These are phyloP conservation scores for Choristoneura rosaceana DNA, from an alignment of 2,888 invertebrate species.

Conservation along the genomic window DNA sequence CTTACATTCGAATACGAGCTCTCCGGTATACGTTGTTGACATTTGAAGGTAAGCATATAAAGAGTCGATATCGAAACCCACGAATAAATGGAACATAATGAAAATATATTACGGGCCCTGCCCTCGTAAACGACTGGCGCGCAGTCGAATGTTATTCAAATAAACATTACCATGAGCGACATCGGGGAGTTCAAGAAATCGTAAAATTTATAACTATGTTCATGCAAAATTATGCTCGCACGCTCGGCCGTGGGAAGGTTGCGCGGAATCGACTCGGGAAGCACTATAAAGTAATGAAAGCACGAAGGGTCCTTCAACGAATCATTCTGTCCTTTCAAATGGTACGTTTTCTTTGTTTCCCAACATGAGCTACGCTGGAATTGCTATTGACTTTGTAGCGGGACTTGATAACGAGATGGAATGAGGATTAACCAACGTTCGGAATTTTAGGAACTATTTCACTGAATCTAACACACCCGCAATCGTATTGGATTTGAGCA, in stretches of 20 bases:
- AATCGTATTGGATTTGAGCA: not conserved
- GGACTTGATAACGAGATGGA: conserved; percentile 10
- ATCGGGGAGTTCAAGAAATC: conserved; percentile 69
- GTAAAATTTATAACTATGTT: conserved; percentile 70
- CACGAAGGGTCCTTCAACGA: conserved; percentile 24
- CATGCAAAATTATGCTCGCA: conserved; percentile 54
- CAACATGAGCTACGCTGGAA: conserved; percentile 13
- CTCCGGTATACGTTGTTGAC: conserved; percentile 65
- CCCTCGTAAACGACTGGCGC: conserved; percentile 70
- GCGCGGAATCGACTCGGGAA: conserved; percentile 32
- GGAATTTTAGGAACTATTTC: not conserved
- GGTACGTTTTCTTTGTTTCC: conserved; percentile 32
- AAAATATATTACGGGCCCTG: conserved; percentile 75
- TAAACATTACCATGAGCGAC: conserved; percentile 73
- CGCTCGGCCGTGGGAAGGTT: conserved; percentile 43
- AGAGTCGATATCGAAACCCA: conserved; percentile 72
- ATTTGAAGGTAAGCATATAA: conserved; percentile 73
- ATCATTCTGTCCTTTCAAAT: conserved; percentile 35
- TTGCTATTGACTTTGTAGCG: conserved; percentile 20
- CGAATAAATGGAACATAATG: conserved; percentile 79
- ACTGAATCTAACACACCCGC: not conserved
- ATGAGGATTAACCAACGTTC: not conserved
- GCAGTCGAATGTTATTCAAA: conserved; percentile 73
- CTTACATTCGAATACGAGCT: conserved; percentile 59
- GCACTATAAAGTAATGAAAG: conserved; percentile 46